phyloP scores from a whole-genome alignment of 2,797 vertebrate species.

The Rhabdomys pumilio region DNA sequence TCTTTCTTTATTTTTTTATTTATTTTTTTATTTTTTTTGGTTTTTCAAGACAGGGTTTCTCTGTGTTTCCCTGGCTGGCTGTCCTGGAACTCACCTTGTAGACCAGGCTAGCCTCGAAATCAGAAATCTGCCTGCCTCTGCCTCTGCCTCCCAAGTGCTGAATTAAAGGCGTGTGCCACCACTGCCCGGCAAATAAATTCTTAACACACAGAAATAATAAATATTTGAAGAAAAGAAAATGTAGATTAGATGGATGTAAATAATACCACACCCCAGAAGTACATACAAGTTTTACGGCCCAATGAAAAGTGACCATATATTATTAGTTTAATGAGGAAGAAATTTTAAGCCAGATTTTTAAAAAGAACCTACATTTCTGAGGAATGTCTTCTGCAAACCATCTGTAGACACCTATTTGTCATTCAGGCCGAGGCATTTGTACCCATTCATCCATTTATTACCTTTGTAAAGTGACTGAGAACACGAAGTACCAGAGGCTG shows the following conservation, averaged over 20 bases:
- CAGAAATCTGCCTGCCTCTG: too few species aligned
- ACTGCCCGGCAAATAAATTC: neutral
- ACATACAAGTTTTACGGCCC: neutral
- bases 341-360: neutral
- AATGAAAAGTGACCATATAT: neutral
- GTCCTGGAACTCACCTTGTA: too few species aligned
- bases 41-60: too few species aligned
- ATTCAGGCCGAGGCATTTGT: neutral
- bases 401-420: neutral
- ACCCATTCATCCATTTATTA: neutral
- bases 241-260: neutral
- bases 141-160: too few species aligned
- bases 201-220: neutral
- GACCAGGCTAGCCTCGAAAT: too few species aligned
- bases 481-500: neutral
- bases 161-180: too few species aligned
- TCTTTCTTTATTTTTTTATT: too few species aligned
- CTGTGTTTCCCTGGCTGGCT: too few species aligned
- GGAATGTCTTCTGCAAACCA: neutral
- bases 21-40: too few species aligned
- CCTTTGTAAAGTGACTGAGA: slow-evolving; percentile 8
- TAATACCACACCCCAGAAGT: neutral
- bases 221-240: neutral
- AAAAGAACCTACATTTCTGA: neutral
- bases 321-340: neutral